These are phyloP conservation scores for Tachyglossus aculeatus DNA, from an alignment of 2,797 vertebrate species.

Conservation along the genomic window DNA sequence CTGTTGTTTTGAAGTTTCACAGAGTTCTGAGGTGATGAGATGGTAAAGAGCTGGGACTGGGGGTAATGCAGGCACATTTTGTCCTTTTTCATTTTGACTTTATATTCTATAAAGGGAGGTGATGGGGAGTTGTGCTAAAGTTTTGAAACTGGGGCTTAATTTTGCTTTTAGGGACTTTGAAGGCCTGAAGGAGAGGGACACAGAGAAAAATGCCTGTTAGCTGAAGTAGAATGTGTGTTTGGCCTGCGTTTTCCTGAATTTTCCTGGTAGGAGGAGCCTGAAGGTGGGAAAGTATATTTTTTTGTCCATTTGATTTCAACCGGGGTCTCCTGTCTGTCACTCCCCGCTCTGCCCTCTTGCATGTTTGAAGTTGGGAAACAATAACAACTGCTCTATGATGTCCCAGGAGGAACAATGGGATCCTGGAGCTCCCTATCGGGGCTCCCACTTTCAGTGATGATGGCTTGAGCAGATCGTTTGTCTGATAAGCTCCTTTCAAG, in stretches of 20 bases:
- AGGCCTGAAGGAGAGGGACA: not conserved
- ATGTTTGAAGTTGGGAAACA: not conserved
- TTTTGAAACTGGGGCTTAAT: not conserved
- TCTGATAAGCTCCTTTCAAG: conserved; percentile 91
- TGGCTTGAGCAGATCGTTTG: conserved; percentile 82
- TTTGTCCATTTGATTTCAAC: not conserved
- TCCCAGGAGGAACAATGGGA: not conserved
- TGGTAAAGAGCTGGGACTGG: not conserved
- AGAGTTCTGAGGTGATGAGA: not conserved
- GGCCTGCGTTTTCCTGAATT: not conserved
- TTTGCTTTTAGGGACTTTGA: not conserved
- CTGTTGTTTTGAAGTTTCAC: not conserved
- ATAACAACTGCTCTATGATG: not conserved
- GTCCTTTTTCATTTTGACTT: not conserved
- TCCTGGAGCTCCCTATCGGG: not conserved
- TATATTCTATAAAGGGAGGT: not conserved
- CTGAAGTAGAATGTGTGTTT: not conserved
- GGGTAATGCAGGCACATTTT: not conserved
- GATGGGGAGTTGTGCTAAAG: not conserved
- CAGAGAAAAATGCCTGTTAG: not conserved
- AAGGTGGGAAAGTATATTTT: not conserved
- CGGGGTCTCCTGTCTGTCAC: not conserved
- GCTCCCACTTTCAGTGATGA: conserved; percentile 2
- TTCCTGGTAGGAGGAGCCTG: not conserved
- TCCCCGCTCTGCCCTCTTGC: not conserved